A percentile compares a stretch with the other conserved stretches of the same genome.
Conservation (phyloP, 2,113 vertebrate genomes). For the Oenanthe oenanthe region DNA sequence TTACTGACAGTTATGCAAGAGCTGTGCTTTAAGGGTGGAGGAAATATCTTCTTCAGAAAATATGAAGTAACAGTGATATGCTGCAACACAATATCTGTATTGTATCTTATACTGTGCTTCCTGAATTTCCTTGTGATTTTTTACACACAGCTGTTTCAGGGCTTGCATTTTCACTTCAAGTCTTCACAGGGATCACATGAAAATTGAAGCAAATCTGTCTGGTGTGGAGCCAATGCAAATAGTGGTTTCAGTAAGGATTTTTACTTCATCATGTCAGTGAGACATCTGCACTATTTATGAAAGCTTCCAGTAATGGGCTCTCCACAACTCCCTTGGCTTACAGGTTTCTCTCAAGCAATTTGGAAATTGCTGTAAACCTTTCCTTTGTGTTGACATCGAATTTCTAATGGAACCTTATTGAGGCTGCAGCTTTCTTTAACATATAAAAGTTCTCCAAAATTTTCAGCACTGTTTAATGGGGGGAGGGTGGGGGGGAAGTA, state of each 20-base stretch:
- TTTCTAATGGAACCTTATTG: neutral
- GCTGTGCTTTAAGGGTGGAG: neutral
- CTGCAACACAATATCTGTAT: neutral
- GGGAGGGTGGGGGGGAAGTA: neutral
- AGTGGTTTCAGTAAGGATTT: conserved; percentile 81
- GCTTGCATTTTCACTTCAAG: neutral
- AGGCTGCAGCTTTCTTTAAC: neutral
- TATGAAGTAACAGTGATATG: neutral
- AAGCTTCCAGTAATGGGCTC: neutral
- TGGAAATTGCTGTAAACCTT: neutral
- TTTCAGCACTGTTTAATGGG: neutral
- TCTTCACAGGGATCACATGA: conserved; percentile 86
- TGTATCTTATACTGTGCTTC: neutral
- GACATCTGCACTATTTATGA: neutral
- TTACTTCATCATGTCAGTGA: neutral
- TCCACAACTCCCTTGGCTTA: neutral
- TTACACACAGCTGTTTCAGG: neutral
- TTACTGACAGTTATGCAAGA: neutral
- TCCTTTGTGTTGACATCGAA: neutral
- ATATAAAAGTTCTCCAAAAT: neutral
- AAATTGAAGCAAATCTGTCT: conserved; percentile 88
- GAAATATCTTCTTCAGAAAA: neutral
- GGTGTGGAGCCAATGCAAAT: conserved; percentile 90
- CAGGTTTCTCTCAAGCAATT: neutral
- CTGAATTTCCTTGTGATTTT: neutral